A percentile compares a stretch with the other conserved stretches of the same genome.
phyloP scores from a whole-genome alignment of 92 coral and sea anemone species.

The Siderastrea radians region DNA sequence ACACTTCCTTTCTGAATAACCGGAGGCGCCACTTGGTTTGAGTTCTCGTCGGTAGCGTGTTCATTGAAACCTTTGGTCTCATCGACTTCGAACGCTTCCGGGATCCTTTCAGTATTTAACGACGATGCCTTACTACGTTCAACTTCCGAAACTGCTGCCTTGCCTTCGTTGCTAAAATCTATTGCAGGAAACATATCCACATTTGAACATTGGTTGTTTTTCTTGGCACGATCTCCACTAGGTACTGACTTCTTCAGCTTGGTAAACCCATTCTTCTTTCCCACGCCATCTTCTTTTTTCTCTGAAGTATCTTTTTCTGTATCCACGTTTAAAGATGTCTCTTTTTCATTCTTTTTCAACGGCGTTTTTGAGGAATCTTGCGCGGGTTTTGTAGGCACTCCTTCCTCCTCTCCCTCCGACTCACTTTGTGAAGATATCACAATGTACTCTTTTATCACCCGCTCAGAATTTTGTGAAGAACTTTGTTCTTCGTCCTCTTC shows the following conservation, averaged over 20 bases:
- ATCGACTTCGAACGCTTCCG: neutral
- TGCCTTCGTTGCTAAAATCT: neutral
- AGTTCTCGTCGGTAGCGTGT: conserved; percentile 31
- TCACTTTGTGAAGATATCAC: conserved; percentile 71
- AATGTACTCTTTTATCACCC: conserved; percentile 14
- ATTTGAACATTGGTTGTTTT: neutral
- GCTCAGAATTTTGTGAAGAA: conserved; percentile 12
- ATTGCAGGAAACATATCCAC: conserved; percentile 4
- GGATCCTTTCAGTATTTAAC: neutral
- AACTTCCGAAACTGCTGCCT: neutral
- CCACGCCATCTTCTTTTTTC: neutral
- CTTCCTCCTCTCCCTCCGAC: conserved; percentile 24
- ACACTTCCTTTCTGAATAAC: neutral
- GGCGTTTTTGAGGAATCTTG: conserved; percentile 1
- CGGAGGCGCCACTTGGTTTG: conserved; percentile 12
- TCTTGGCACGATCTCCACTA: neutral
- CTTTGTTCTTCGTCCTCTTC: conserved; percentile 21
- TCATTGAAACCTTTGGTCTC: neutral
- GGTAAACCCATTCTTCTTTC: neutral
- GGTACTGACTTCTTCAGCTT: neutral
- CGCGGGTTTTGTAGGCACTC: neutral
- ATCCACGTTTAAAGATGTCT: neutral
- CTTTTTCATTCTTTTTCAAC: neutral
- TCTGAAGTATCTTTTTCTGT: neutral
- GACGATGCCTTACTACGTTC: neutral